A percentile compares a stretch with the other conserved stretches of the same genome.
These are phyloP conservation scores for Macrostomum cliftonense DNA, from an alignment of 2,888 invertebrate species.

Conservation along the genomic window DNA sequence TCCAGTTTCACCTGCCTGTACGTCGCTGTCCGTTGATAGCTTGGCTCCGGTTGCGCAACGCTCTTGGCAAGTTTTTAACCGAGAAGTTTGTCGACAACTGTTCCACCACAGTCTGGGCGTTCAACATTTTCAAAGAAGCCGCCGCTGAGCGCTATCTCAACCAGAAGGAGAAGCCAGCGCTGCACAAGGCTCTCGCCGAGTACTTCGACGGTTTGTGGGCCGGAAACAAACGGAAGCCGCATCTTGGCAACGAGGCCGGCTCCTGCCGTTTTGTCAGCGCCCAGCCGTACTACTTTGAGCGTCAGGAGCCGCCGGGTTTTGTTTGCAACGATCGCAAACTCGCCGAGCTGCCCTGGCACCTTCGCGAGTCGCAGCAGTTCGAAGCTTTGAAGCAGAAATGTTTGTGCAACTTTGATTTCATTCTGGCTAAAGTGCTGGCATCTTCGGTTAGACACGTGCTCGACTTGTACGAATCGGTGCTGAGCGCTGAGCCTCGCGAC, in stretches of 20 bases:
- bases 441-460: constrained; percentile 56
- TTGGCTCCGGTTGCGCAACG: constrained; percentile 22
- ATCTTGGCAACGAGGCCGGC: constrained; percentile 18
- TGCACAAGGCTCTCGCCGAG: constrained; percentile 30
- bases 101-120: constrained; percentile 46
- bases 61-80: constrained; percentile 18
- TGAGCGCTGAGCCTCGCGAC: constrained; percentile 23
- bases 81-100: constrained; percentile 20
- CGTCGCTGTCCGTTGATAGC: constrained; percentile 24
- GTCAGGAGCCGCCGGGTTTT: not conserved
- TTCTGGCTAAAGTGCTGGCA: constrained; percentile 58
- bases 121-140: constrained; percentile 46
- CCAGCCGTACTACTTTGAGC: constrained; percentile 22
- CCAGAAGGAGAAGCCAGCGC: constrained; percentile 27
- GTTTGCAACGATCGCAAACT: constrained; percentile 55
- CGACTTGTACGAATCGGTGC: constrained; percentile 51
- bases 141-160: constrained; percentile 46
- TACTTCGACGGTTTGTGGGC: constrained; percentile 30
- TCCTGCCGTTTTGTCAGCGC: constrained; percentile 16
- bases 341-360: constrained; percentile 62
- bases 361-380: constrained; percentile 44
- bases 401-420: constrained; percentile 57
- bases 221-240: constrained; percentile 20
- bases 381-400: constrained; percentile 47
- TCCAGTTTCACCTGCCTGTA: constrained; percentile 14